A percentile compares a stretch with the other conserved stretches of the same genome.
These are phyloP conservation scores for Passer montanus DNA, from an alignment of 2,113 vertebrate genomes.

Conservation along the genomic window DNA sequence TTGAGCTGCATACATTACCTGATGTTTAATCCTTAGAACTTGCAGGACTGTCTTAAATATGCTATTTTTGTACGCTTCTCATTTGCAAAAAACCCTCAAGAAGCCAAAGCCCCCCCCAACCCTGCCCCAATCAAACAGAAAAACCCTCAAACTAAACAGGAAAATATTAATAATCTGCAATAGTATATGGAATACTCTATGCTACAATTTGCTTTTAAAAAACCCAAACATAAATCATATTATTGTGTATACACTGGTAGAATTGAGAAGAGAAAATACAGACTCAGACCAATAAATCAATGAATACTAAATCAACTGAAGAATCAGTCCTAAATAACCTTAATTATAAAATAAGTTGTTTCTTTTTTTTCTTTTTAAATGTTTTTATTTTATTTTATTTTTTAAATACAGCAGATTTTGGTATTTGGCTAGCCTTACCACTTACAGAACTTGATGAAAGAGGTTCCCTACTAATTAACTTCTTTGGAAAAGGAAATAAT, in stretches of 20 bases:
- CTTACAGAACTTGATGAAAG: background rate
- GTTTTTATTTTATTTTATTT: background rate
- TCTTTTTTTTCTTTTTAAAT: background rate
- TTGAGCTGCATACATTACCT: background rate
- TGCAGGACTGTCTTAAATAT: background rate
- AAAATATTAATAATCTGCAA: background rate
- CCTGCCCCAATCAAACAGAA: background rate
- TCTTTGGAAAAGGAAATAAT: background rate
- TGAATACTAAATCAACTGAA: background rate
- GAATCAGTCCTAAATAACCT: background rate
- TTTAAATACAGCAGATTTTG: background rate
- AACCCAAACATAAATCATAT: background rate
- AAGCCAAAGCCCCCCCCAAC: accelerated
- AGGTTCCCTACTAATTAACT: background rate
- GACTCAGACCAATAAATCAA: background rate
- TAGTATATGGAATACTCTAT: background rate
- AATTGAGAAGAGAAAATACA: background rate
- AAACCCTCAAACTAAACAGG: background rate
- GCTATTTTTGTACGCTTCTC: background rate
- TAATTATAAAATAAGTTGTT: background rate
- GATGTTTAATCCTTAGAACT: background rate
- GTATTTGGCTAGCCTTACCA: background rate
- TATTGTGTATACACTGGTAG: background rate
- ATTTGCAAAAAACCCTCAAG: background rate
- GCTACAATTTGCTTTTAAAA: background rate